These are phyloP conservation scores for Palythoa caribaeorum DNA, from an alignment of 92 coral and sea anemone species.

Conservation along the genomic window DNA sequence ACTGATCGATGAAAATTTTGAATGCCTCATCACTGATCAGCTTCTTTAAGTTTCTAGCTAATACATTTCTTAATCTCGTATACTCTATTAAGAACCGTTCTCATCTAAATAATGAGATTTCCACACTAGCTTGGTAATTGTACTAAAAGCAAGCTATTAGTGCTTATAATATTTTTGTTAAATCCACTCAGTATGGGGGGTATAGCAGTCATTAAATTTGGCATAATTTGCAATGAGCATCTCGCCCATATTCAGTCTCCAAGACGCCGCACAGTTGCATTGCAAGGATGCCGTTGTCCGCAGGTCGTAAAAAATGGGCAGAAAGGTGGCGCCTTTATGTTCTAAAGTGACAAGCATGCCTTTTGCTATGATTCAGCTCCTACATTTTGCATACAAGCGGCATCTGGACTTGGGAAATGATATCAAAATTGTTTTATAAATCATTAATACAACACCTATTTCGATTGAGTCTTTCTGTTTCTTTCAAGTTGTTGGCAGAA, in stretches of 20 bases:
- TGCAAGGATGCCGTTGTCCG: conserved; percentile 11
- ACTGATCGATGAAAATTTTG: no score
- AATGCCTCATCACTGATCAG: no score
- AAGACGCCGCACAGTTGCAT: conserved; percentile 23
- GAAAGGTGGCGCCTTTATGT: conserved; percentile 30
- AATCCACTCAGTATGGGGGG: neutral
- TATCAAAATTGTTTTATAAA: neutral
- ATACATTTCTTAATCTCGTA: neutral
- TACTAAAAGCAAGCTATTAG: neutral
- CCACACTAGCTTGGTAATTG: neutral
- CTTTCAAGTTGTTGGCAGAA: no score
- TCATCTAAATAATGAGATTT: neutral
- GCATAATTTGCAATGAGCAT: neutral
- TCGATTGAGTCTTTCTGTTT: no score
- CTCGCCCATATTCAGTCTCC: neutral
- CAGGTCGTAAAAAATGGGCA: neutral
- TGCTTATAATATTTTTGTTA: neutral
- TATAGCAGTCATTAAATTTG: neutral
- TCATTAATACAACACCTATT: neutral
- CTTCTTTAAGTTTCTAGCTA: no score
- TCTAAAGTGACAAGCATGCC: neutral
- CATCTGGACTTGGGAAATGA: neutral
- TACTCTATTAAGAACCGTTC: neutral
- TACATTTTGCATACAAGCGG: neutral
- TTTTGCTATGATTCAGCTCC: neutral